Evolutionary conservation across 2,797 vertebrate species (phyloP).

Genomic region (Bradypodion pumilum): DNA sequence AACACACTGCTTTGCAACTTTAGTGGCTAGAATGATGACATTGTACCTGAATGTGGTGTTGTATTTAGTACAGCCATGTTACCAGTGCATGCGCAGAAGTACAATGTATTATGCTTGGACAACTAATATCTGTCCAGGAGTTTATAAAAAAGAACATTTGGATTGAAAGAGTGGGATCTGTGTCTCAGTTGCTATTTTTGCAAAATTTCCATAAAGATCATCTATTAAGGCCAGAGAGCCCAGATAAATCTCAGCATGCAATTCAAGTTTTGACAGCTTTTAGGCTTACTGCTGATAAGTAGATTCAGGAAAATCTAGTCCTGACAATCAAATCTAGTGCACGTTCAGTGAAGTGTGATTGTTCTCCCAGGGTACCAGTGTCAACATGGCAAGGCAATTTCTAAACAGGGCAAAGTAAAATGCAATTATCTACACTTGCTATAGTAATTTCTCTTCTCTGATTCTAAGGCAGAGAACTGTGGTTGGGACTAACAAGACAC

Average conservation of each 20-base stretch:
- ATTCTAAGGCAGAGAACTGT: slow-evolving; percentile 45
- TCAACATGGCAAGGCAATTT: slow-evolving; percentile 43
- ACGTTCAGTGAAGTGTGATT: slow-evolving; percentile 31
- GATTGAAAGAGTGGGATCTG: neutral
- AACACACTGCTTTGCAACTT: neutral
- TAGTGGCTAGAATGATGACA: neutral
- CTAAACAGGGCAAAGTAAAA: slow-evolving; percentile 43
- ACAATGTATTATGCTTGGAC: neutral
- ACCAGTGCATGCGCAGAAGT: neutral
- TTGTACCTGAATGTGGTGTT: neutral
- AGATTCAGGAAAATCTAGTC: slow-evolving; percentile 38
- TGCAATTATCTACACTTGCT: slow-evolving; percentile 46
- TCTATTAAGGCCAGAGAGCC: neutral
- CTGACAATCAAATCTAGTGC: slow-evolving; percentile 39
- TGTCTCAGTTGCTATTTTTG: slow-evolving; percentile 11
- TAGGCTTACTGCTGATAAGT: slow-evolving; percentile 35
- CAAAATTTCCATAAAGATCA: slow-evolving; percentile 4
- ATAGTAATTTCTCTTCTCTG: slow-evolving; percentile 48
- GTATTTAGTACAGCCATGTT: neutral
- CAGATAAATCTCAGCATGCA: neutral
- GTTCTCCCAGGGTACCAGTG: slow-evolving; percentile 43
- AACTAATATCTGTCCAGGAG: neutral
- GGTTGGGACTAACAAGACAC: slow-evolving; percentile 2
- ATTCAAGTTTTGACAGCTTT: slow-evolving; percentile 42
- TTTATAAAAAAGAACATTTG: neutral